Evolutionary conservation across 2,113 vertebrate species (phyloP), one percentile per base, ranked within the genome.

Genomic region (Bubo scandiacus): DNA sequence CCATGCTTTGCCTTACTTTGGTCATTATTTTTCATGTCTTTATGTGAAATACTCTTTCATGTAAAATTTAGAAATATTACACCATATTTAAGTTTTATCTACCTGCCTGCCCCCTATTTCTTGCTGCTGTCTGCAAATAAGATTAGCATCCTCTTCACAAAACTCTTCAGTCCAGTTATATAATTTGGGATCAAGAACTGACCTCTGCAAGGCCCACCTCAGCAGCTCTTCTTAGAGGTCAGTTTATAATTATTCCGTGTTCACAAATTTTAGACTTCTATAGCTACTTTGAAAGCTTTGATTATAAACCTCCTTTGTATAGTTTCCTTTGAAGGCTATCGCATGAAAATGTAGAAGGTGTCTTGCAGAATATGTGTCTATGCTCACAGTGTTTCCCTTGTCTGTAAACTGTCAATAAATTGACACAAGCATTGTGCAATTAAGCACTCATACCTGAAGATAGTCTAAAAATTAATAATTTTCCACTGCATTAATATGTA

Each of bases 401-500:
- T 73, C 78, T 77, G 20, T 91, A 77, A 81, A 86, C 75, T 86
- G 32, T 55, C 67, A 78, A 38, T 81, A 78, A 90, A 86, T 62
- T 94, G 55, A 96, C 38, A 90, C 38, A 86, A 83, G n/a, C 88
- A 92, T 93, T 93, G 82, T 90, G 72, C 88, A 96, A 94, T 96
- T 92, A 95, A 78, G 72, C 75, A 93, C 84, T 96, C 47, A 52
- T 92, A 72, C 12, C 80, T 96, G 79, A 96, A 94, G 80, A 71
- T 81, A 95, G 68, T 66, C 71, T 92, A 88, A 95, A 93, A 92
- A 67, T 91, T 93, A 97, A 88, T 93, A 71, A 83, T 84, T 96
- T 94, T 93, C 82, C 88, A 84, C 82, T 93, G 68, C 90, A 96
- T 96, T 96, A 96, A 92, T 95, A 92, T 94, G 83, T 90, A 88